Base-by-base conservation (phyloP, 2,888 invertebrate species). In the Torymus aiolomorphi region DNA sequence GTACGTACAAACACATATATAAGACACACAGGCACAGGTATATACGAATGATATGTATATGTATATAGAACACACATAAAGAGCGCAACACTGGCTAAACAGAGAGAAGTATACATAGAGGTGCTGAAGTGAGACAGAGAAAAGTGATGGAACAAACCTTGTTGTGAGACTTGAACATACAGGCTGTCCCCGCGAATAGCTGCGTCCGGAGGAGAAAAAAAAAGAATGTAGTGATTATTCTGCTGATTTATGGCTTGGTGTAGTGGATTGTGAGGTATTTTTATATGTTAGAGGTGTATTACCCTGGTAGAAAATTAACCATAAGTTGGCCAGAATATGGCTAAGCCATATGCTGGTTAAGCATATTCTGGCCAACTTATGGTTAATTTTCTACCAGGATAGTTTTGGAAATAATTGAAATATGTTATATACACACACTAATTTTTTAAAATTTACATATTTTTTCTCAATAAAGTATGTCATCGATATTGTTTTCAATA, bases 131-230 rank as follows among this genome's bases (percentile, higher is more conserved):
- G 42, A 77, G 62, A 24, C 69, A 65, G 66, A 70, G 83, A 84
- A 81, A 83, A 78, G 84, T 71, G 77, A 82, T 73, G 65, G 76
- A 82, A 88, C 88, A 88, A 89, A 91, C 91, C 91, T 91, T 91
- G 85, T 84, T 88, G 84, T 89, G 91, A 83, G 90, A 89, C 88
- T 91, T 90, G 87, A 91, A 91, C 88, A 91, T 90, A 88, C 91
- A 91, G 86, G 91, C 90, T 84, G 91, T 91, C 87, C 92, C 92
- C 84, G 92, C 91, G 87, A 92, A 92, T 85, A 91, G 91, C 92
- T 92, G 91, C 89, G 86, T 88, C 88, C 76, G 72, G 51, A 16
- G 51, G 18, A 72, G 20, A 20, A 1, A 54, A 74, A 57, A 72
- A 77, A 76, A 80, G 69, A 74, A 72, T 62, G 51, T 72, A 67